Percentiles rank a stretch among this genome's conserved stretches.
phyloP scores from a whole-genome alignment of 2,113 vertebrate species.

The Rhinoderma darwinii region DNA sequence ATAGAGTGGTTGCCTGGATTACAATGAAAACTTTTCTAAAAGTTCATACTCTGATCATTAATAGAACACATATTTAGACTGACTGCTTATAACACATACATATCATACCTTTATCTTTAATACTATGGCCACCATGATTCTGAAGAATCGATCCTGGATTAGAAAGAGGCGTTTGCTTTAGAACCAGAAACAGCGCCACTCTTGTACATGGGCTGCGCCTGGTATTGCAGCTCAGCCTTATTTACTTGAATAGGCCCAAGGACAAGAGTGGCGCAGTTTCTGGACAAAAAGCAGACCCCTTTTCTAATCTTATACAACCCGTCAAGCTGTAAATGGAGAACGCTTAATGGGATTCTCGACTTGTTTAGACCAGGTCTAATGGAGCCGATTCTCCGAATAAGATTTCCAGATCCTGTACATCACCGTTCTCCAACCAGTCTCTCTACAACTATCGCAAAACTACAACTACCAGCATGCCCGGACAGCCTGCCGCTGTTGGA shows the following conservation, averaged over 20 bases:
- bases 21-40: neutral
- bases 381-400: neutral
- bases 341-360: no score
- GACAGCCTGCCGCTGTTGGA: no score
- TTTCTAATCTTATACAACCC: neutral
- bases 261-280: neutral
- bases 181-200: neutral
- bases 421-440: neutral
- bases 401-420: neutral
- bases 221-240: no score
- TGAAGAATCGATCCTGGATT: neutral
- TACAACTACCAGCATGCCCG: no score
- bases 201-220: neutral
- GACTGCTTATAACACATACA: neutral
- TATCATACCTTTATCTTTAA: neutral
- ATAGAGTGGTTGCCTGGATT: conserved; percentile 4
- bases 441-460: no score
- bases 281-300: neutral
- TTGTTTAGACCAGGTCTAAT: neutral
- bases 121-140: neutral
- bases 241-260: no score
- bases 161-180: neutral
- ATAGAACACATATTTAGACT: neutral
- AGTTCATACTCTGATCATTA: neutral
- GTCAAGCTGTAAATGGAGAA: no score